Evolutionary conservation across 1,140 invertebrate genomes (phyloP).

Genomic region (Chrysomallon squamiferum): DNA sequence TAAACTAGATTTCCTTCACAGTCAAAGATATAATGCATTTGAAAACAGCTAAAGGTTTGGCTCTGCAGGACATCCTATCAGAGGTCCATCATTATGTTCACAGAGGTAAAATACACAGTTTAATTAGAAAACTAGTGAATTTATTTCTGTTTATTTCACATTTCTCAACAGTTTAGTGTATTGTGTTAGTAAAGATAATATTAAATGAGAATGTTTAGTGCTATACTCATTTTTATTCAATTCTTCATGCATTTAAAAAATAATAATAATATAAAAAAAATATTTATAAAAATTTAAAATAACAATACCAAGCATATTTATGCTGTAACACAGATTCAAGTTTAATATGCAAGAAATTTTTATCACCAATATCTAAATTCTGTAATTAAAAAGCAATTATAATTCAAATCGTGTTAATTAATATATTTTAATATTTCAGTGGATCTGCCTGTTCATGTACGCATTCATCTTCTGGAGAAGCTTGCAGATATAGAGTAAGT

Average conservation of each 20-base stretch:
- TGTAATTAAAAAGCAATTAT: no score
- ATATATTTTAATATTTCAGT: no score
- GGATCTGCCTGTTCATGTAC: conserved; percentile 78
- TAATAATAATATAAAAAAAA: no score
- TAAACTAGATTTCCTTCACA: not conserved
- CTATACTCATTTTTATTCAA: no score
- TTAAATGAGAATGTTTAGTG: not conserved
- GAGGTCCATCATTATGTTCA: conserved; percentile 86
- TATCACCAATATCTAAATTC: no score
- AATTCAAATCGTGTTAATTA: no score
- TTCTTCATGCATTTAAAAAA: no score
- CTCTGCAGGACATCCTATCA: conserved; percentile 87
- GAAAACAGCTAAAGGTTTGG: conserved; percentile 86
- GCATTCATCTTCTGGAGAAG: conserved; percentile 79
- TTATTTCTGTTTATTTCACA: not conserved
- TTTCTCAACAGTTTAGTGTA: not conserved
- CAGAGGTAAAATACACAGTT: conserved; percentile 72
- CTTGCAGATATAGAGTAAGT: conserved; percentile 81
- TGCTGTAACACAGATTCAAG: no score
- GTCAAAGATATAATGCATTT: conserved; percentile 78
- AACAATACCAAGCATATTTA: no score
- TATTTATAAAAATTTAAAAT: no score
- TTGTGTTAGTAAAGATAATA: not conserved
- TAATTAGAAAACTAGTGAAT: no score
- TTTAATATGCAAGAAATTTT: no score